These are phyloP conservation scores for Aricia artaxerxes DNA, from an alignment of 2,888 invertebrate genomes.

Conservation along the genomic window DNA sequence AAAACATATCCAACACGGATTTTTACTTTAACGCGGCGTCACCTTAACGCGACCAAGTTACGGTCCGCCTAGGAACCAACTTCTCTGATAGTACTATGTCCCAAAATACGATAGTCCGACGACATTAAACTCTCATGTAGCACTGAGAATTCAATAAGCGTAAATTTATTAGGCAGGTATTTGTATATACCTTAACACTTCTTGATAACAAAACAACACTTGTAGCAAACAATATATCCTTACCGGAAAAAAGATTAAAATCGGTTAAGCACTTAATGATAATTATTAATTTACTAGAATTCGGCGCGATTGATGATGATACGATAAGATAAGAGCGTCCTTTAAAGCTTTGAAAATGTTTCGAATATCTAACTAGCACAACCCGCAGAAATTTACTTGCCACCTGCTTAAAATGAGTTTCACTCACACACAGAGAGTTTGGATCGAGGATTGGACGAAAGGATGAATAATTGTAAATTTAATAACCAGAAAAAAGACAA, in stretches of 20 bases:
- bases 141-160: too few relatives aligned
- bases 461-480: too few relatives aligned
- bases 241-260: conserved; percentile 24
- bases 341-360: background rate
- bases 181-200: background rate
- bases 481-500: too few relatives aligned
- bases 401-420: background rate
- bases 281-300: conserved; percentile 5
- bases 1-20: too few relatives aligned
- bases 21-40: too few relatives aligned
- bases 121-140: too few relatives aligned
- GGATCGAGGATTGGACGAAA: background rate
- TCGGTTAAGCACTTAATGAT: conserved; percentile 20
- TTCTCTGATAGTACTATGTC: too few relatives aligned
- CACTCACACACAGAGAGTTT: too few relatives aligned
- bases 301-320: background rate
- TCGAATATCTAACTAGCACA: background rate
- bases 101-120: too few relatives aligned
- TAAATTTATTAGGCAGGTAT: too few relatives aligned
- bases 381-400: background rate
- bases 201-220: background rate
- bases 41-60: too few relatives aligned
- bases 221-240: background rate
- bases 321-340: background rate
- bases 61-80: too few relatives aligned